Base-by-base conservation (phyloP, 2,797 vertebrate genomes). In the Macropus fuliginosus region DNA sequence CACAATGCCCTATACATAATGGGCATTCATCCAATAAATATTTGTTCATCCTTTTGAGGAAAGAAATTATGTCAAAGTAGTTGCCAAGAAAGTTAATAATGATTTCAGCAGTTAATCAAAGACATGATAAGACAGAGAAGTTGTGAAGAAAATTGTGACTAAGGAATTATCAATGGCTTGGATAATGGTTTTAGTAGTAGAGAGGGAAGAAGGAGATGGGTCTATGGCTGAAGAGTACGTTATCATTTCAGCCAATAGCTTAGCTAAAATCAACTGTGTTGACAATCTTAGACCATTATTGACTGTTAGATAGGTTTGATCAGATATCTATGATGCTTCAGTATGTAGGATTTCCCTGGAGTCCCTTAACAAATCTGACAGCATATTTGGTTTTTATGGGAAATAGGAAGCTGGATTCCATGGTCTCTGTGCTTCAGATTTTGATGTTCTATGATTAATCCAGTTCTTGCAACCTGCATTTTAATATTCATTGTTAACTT, bases 401-500 rank as follows among this genome's bases (percentile, higher is more conserved):
- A 93, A 96, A 92, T 94, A 54, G 90, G 57, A 34, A 27, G 34
- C 92, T 95, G 66, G 0, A 97, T 87, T 94, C 46, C 14, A 0
- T 18, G 94, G 94, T 96, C 97, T 97, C 96, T 96, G 10, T 56
- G 92, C 96, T 96, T 97, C 97, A 55, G 94, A 96, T 97, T 98
- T 96, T 96, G 96, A 96, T 98, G 95, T 97, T 98, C 96, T 56
- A 6, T 96, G 95, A 96, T 97, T 97, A 98, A 97, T 97, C 96
- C 87, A 4, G 0, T 93, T 95, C 96, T 92, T 95, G 93, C 96
- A 96, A 96, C 96, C 96, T 94, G 59, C 46, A 97, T 97, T 98
- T 98, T 98, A 93, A 98, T 96, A 94, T 97, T 98, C 95, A 93
- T 97, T 96, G 95, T 97, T 95, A 97, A 98, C 97, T 98, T 98